Evolutionary conservation across 2,113 vertebrate species (phyloP), one percentile per base, ranked within the genome.

Genomic region (Procavia capensis): DNA sequence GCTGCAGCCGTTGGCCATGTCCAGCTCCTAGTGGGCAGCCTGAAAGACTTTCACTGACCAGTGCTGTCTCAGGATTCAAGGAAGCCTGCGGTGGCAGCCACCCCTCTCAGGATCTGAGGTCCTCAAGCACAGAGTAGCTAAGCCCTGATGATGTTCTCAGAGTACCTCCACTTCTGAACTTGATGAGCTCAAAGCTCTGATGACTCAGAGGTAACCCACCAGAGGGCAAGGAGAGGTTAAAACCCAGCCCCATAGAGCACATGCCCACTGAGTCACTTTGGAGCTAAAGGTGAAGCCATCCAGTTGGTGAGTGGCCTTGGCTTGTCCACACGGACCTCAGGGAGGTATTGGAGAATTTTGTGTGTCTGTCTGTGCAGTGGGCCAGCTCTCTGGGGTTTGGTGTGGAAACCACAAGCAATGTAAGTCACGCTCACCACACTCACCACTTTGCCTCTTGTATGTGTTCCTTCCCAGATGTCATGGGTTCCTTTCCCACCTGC

Each of bases 381-480:
- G 27, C 70, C 36, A 22, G 59, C 75, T 43, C 22, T 39, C 85
- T 75, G 20, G 9, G 0, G n/a, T 29, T 57, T 14, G 10, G 14
- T 3, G 34, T 41, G 57, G 31, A 68, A 70, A 78, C 43, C 90
- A 11, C 4, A 27, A 47, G 83, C 57, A 25, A 29, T n/a, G 24
- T 82, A 75, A 80, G 54, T 88, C 80, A 81, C 61, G 81, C 75
- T 80, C 29, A 19, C 59, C 34, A 1, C 61, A 85, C 75, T 80
- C 29, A 19, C 59, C 34, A 1, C 43, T 79, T 64, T 6, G 36
- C 34, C 13, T 75, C 57, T 2, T 27, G 4, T 16, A 6, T 16
- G 14, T 66, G 61, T 31, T 57, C 39, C 25, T 50, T 39, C 39
- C 50, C 50, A 54, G 50, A 54, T 54, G 50, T 54, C 11, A 17